Conservation (phyloP, 2,113 vertebrate species). For the Panurus biarmicus region DNA sequence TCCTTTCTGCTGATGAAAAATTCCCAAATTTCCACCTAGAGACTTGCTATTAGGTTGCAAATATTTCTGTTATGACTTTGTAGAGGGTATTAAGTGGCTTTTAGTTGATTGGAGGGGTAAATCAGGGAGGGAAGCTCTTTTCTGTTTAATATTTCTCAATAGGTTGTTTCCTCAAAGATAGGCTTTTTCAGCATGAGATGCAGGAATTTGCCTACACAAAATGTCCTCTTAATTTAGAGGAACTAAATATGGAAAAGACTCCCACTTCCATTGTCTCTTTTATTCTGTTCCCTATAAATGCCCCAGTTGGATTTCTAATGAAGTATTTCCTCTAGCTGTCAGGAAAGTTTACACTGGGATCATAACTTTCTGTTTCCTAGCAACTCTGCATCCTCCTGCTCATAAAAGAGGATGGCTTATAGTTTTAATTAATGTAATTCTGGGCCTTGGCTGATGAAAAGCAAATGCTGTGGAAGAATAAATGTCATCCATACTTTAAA, state of each 20-base stretch:
- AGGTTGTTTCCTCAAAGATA: not conserved
- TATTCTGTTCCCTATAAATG: not conserved
- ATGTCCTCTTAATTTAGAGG: not conserved
- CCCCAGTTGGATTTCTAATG: not conserved
- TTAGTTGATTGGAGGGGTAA: not conserved
- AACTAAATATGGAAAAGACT: not conserved
- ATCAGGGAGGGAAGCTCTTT: not conserved
- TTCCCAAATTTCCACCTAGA: not conserved
- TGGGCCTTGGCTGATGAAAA: not conserved
- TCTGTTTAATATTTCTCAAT: not conserved
- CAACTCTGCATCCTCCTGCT: slow-evolving; percentile 4
- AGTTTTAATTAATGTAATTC: not conserved
- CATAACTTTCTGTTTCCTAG: slow-evolving; percentile 35
- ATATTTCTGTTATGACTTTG: not conserved
- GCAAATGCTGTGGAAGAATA: not conserved
- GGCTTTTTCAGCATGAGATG: not conserved
- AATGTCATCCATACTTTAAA: not conserved
- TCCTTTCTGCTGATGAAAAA: not conserved
- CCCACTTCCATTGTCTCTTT: not conserved
- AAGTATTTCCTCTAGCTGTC: slow-evolving; percentile 5
- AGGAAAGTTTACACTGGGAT: not conserved
- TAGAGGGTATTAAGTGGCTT: not conserved
- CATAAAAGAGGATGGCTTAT: not conserved
- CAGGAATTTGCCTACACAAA: not conserved
- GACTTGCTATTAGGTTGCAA: not conserved